Evolutionary conservation across 2,888 invertebrate species (phyloP).

Genomic region (Amblyjoppa fuscipennis): DNA sequence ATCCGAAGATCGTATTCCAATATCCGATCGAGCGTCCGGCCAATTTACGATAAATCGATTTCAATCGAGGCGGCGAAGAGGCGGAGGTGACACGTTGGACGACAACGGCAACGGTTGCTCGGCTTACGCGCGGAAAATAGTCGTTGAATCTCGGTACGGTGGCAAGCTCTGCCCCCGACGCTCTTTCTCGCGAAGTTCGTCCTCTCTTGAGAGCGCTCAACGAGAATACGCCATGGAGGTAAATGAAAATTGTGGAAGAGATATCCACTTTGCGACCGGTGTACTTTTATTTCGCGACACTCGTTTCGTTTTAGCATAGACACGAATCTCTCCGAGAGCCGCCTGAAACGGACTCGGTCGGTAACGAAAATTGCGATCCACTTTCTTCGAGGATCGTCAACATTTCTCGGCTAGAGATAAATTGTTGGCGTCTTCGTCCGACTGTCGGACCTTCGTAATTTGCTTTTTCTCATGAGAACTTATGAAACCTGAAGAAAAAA

Average conservation of each 20-base stretch:
- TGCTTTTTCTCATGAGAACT: too few species aligned
- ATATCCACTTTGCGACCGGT: neutral
- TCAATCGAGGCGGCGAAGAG: neutral
- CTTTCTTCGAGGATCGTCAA: too few species aligned
- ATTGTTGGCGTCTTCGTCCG: too few species aligned
- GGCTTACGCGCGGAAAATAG: conserved; percentile 7
- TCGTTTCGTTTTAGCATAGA: too few species aligned
- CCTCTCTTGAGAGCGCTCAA: neutral
- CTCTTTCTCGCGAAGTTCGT: neutral
- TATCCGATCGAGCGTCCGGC: conserved; percentile 52
- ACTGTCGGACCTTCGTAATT: too few species aligned
- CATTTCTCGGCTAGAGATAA: too few species aligned
- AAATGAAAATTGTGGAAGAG: conserved; percentile 41
- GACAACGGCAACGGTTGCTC: conserved; percentile 4
- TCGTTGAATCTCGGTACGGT: neutral
- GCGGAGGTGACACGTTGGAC: neutral
- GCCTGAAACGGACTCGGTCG: too few species aligned
- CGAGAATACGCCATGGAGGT: conserved; percentile 32
- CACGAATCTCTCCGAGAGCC: too few species aligned
- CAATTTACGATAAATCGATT: conserved; percentile 61
- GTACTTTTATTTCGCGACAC: too few species aligned
- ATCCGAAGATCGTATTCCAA: conserved; percentile 58
- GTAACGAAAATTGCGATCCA: too few species aligned
- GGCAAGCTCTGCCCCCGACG: neutral
- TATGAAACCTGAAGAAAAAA: too few species aligned